Conservation (phyloP, 2,113 vertebrate genomes). For the Loxodonta africana region DNA sequence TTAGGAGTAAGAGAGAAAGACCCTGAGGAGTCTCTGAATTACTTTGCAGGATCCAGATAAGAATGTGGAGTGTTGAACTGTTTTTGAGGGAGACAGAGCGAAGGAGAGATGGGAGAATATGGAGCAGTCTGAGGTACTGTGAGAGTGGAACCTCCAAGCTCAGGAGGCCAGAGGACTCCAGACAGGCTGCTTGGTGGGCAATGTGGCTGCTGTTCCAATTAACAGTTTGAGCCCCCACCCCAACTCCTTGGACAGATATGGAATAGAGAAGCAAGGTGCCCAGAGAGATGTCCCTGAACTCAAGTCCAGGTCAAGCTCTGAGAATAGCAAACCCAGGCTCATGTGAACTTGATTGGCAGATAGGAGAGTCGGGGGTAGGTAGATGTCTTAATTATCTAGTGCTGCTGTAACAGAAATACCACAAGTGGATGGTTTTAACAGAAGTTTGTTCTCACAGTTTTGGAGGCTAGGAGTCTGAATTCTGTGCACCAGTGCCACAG, state of each 20-base stretch:
- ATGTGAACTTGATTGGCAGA: not conserved
- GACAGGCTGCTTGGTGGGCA: not conserved
- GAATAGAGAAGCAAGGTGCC: not conserved
- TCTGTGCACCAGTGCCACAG: too few relatives aligned
- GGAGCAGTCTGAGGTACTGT: rapidly evolving
- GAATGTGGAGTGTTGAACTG: not conserved
- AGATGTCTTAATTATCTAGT: too few relatives aligned
- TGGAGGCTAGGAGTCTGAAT: too few relatives aligned
- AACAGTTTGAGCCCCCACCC: too few relatives aligned
- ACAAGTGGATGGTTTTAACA: too few relatives aligned
- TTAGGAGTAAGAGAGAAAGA: not conserved
- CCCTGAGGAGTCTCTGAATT: not conserved
- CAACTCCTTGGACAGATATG: not conserved
- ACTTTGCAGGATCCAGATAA: not conserved
- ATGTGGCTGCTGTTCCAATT: not conserved
- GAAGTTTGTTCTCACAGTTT: too few relatives aligned
- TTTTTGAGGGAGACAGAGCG: too few relatives aligned
- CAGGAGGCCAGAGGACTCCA: too few relatives aligned
- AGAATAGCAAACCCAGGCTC: not conserved
- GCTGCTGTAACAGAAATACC: too few relatives aligned
- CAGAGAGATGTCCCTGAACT: not conserved
- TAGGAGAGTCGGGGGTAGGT: not conserved
- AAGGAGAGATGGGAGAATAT: not conserved
- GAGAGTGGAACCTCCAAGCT: not conserved
- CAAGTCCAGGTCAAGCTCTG: not conserved